phyloP scores from a whole-genome alignment of 2,797 vertebrate genomes.

The Gymnoscopelus braueri region DNA sequence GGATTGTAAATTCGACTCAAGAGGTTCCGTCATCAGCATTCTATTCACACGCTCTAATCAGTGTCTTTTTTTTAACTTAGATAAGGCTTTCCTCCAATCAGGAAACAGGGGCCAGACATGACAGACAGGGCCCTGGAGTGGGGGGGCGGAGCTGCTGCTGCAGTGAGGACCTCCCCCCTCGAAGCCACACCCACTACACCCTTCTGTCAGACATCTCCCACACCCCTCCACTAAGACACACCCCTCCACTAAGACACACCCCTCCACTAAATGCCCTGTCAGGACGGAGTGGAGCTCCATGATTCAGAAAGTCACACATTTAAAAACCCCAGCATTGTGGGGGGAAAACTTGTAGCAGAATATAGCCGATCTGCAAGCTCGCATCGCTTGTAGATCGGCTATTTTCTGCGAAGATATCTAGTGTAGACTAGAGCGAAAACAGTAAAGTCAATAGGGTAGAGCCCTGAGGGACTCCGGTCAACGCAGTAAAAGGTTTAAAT shows the following conservation, averaged over 20 bases:
- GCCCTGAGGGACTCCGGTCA: too few species aligned
- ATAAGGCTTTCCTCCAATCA: constrained; percentile 62
- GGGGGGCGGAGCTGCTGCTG: constrained; percentile 13
- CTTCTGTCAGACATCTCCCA: constrained; percentile 9
- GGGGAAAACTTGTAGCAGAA: too few species aligned
- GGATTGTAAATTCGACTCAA: constrained; percentile 12
- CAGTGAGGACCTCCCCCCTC: constrained; percentile 42
- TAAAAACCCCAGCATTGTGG: too few species aligned
- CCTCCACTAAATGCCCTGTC: not conserved
- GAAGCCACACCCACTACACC: constrained; percentile 44
- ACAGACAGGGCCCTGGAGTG: not conserved
- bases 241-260: not conserved
- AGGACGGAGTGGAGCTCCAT: constrained; percentile 44
- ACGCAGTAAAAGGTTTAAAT: too few species aligned
- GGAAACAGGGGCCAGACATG: constrained; percentile 59
- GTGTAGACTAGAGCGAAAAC: too few species aligned
- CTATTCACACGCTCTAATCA: constrained; percentile 44
- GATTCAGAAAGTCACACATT: constrained; percentile 49
- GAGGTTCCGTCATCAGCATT: constrained; percentile 15
- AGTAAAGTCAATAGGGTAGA: too few species aligned
- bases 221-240: not conserved
- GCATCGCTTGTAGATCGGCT: too few species aligned
- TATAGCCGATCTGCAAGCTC: too few species aligned
- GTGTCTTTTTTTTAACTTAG: constrained; percentile 59
- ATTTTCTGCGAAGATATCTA: too few species aligned